These are phyloP conservation scores for Arctocebus calabarensis DNA, from an alignment of 2,797 vertebrate species.

Conservation along the genomic window DNA sequence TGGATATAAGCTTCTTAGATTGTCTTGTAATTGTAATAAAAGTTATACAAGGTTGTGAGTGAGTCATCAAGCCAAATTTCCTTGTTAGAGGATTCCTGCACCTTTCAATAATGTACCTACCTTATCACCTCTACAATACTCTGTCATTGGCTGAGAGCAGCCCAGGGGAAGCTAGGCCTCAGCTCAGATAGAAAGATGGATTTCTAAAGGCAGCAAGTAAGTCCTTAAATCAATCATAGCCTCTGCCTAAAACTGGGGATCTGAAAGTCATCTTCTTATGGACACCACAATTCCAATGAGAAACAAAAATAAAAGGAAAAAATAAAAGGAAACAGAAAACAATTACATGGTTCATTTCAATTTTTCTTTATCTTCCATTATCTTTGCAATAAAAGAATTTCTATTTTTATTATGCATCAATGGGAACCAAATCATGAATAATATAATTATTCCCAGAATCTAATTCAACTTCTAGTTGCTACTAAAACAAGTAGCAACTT, in stretches of 20 bases:
- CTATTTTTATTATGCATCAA: background rate
- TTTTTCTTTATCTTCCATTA: background rate
- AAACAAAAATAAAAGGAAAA: background rate
- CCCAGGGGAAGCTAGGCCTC: background rate
- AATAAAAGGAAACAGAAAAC: background rate
- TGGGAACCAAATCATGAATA: background rate
- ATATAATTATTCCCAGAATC: background rate
- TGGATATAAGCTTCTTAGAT: background rate
- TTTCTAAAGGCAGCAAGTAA: background rate
- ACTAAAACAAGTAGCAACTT: background rate
- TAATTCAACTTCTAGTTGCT: background rate
- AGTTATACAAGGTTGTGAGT: no score
- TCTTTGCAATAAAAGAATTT: background rate
- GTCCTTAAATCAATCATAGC: rapidly evolving
- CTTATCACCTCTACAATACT: background rate
- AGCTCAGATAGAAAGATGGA: background rate
- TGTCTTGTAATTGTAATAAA: background rate
- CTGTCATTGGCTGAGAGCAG: background rate
- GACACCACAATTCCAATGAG: background rate
- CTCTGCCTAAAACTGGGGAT: background rate
- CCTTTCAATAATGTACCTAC: background rate
- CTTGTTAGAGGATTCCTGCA: background rate
- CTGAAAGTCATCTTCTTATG: background rate
- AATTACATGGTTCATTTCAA: background rate
- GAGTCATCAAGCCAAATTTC: no score